These are phyloP conservation scores for Pseudolaguvia tuberculata DNA, from an alignment of 2,113 vertebrate species.

Conservation along the genomic window DNA sequence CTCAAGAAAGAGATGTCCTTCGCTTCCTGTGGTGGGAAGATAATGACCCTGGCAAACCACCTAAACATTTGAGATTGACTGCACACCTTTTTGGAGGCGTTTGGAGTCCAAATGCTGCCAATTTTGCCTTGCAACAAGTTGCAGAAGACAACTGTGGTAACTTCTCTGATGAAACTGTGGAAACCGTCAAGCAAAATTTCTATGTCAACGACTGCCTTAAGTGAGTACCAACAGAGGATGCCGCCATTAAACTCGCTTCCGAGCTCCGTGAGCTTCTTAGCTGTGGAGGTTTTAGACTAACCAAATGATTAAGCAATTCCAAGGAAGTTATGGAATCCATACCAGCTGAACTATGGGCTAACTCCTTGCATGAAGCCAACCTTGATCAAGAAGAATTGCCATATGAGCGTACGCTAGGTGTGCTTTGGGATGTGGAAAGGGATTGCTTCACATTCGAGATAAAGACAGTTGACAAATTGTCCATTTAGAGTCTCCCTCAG, in stretches of 20 bases:
- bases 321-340: neutral
- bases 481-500: no score
- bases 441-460: slow-evolving; percentile 23
- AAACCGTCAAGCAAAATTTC: neutral
- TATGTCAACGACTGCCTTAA: neutral
- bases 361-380: neutral
- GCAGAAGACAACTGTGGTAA: neutral
- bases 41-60: neutral
- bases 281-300: neutral
- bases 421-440: neutral
- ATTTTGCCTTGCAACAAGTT: neutral
- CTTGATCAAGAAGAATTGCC: neutral
- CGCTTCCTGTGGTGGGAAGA: neutral
- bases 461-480: neutral
- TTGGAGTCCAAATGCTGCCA: neutral
- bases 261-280: neutral
- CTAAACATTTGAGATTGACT: neutral
- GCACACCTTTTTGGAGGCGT: neutral
- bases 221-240: neutral
- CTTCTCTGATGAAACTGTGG: neutral
- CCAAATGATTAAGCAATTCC: neutral
- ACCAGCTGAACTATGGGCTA: neutral
- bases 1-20: neutral
- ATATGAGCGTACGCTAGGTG: neutral
- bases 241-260: neutral